A percentile compares a stretch with the other conserved stretches of the same genome.
These are phyloP conservation scores for Acanthurus leucopareius DNA, from an alignment of 2,797 vertebrate genomes.

Conservation along the genomic window DNA sequence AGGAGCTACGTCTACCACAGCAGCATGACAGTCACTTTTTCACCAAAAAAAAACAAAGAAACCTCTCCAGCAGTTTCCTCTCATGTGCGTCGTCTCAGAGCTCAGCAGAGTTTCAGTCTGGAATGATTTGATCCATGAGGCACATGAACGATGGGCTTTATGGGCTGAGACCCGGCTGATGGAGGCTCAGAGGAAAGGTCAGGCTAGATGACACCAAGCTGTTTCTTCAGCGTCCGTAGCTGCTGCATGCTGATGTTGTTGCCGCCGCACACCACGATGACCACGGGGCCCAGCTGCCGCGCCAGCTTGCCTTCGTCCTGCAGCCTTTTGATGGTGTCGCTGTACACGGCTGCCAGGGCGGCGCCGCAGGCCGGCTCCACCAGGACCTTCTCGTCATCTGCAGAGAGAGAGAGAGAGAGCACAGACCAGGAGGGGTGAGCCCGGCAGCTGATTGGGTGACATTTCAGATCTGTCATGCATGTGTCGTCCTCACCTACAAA, in stretches of 20 bases:
- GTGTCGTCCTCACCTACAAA: slow-evolving; percentile 89
- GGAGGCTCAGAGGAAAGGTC: slow-evolving; percentile 38
- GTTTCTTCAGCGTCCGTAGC: slow-evolving; percentile 85
- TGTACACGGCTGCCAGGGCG: slow-evolving; percentile 89
- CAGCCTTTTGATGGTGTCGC: slow-evolving; percentile 85
- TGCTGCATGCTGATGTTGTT: slow-evolving; percentile 86
- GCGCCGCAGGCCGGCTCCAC: slow-evolving; percentile 93
- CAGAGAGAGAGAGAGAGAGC: slow-evolving; percentile 4
- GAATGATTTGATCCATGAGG: slow-evolving; percentile 68
- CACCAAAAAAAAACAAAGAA: slow-evolving; percentile 28
- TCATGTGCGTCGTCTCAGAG: slow-evolving; percentile 16
- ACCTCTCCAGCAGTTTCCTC: slow-evolving; percentile 5
- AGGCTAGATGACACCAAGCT: slow-evolving; percentile 78
- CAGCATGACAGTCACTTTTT: slow-evolving; percentile 10
- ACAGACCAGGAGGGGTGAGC: slow-evolving; percentile 5
- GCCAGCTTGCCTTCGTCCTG: slow-evolving; percentile 85
- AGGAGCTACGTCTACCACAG: slow-evolving; percentile 12
- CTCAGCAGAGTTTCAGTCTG: slow-evolving; percentile 53
- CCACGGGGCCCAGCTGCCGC: slow-evolving; percentile 77
- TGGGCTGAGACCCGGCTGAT: slow-evolving; percentile 28
- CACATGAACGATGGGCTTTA: slow-evolving; percentile 6
- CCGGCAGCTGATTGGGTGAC: not conserved
- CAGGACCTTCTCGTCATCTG: slow-evolving; percentile 93
- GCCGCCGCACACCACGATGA: slow-evolving; percentile 92
- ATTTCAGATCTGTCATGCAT: not conserved